Percentiles rank a stretch among this genome's conserved stretches.
Conservation (phyloP, 2,113 vertebrate species). For the Chaetops frenatus region DNA sequence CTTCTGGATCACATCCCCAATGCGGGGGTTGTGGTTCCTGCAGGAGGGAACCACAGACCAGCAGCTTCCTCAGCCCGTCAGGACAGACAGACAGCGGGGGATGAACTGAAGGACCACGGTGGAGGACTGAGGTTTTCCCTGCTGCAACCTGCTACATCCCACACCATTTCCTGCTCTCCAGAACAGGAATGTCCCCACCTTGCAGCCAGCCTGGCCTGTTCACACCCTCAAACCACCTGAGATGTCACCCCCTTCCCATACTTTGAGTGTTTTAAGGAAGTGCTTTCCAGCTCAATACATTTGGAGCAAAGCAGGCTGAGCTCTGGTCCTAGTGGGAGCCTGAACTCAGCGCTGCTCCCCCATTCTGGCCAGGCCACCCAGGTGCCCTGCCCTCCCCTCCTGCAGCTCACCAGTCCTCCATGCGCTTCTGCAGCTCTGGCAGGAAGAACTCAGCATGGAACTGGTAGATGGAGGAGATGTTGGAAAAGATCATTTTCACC, state of each 20-base stretch:
- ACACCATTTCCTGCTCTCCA: neutral
- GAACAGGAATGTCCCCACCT: neutral
- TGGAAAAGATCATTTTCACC: constrained; percentile 86
- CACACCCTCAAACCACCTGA: neutral
- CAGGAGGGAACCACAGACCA: neutral
- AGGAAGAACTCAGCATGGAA: constrained; percentile 86
- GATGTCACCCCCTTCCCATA: neutral
- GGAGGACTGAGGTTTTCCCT: neutral
- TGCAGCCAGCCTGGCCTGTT: neutral
- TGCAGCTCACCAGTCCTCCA: constrained; percentile 77
- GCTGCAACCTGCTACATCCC: neutral
- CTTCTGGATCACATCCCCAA: constrained; percentile 83
- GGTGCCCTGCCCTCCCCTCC: neutral
- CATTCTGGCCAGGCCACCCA: neutral
- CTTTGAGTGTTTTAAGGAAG: neutral
- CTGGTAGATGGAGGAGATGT: constrained; percentile 86
- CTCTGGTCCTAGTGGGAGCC: neutral
- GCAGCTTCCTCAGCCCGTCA: neutral
- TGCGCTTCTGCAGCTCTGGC: constrained; percentile 80
- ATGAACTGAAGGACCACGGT: rapidly evolving
- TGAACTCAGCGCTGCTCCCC: neutral
- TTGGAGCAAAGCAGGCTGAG: neutral
- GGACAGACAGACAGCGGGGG: neutral
- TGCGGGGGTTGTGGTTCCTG: constrained; percentile 76
- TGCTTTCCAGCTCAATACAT: neutral